Evolutionary conservation across 30 jellyfish, hydroid and myxozoan species (phyloP), one percentile per base, ranked within the genome.

Genomic region (Sanderia malayensis): DNA sequence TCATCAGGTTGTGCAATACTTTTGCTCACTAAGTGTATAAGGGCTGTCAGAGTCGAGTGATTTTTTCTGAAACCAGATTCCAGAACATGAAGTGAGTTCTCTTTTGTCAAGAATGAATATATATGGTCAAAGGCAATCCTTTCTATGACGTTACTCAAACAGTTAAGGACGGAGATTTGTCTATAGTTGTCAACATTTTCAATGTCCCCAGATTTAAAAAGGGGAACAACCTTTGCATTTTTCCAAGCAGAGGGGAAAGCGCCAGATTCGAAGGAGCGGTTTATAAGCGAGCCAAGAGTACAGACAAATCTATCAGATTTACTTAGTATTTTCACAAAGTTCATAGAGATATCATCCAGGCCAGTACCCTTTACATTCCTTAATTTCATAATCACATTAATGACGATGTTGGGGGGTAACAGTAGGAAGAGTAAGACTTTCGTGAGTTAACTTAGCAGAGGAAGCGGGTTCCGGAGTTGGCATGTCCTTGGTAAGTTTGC

Each of bases 91-190:
- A 70, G 70, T 11, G 47, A 18, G 32, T 49, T 30, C 28, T 49
- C 82, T 17, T 70, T 15, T 23, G 22, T 44, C 22, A 70, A 58
- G 33, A 70, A 70, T 30, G 70, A 46, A 49, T 70, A 70, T 23
- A 47, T 19, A 32, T 70, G 82, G 70, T 70, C 28, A 31, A n/a
- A n/a, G n/a, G n/a, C n/a, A n/a, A n/a, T n/a, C 22, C 82, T 49
- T 23, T 70, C 71, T 20, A 70, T 70, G 57, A 44, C 31, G 21
- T 70, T 70, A 70, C 71, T 49, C 30, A 46, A 26, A 46, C 82
- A 70, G 82, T 70, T 70, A 21, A 70, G 71, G 21, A 70, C 82
- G 6, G 71, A 70, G 21, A 70, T 47, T 13, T 70, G 82, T 26
- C 82, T 31, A 67, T 33, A 67, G 22, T 67, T 67, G 4, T 18